Percentiles rank a stretch among this genome's conserved stretches.
Conservation (phyloP, 1,140 invertebrate genomes). For the Rhynchophorus ferrugineus region DNA sequence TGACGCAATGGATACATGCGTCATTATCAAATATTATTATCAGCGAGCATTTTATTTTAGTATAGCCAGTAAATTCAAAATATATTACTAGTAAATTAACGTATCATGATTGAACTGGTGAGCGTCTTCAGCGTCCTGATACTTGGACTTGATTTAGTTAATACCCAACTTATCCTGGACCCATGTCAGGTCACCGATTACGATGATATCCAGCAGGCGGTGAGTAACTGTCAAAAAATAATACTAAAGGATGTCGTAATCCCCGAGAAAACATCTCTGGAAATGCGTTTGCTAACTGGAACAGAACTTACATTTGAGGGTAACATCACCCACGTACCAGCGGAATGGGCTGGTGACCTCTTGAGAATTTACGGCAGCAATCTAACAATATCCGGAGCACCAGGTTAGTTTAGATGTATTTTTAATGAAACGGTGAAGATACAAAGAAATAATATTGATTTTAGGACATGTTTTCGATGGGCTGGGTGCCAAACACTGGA, state of each 20-base stretch:
- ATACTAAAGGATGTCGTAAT: constrained; percentile 10
- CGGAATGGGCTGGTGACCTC: constrained; percentile 12
- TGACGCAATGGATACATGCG: too few species aligned
- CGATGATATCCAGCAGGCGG: constrained; percentile 2
- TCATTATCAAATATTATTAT: too few species aligned
- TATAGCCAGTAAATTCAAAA: too few species aligned
- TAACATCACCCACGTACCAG: constrained; percentile 8
- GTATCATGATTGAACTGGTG: too few species aligned
- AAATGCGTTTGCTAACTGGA: constrained; percentile 9
- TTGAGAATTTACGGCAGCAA: constrained; percentile 5
- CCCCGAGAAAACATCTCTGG: constrained; percentile 5
- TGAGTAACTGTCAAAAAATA: constrained; percentile 4
- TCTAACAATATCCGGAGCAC: constrained; percentile 6
- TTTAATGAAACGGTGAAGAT: neutral
- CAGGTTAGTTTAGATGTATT: constrained; percentile 7
- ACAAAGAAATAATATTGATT: neutral
- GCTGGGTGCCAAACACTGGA: constrained; percentile 13
- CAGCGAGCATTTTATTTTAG: too few species aligned
- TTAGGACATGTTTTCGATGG: constrained; percentile 17
- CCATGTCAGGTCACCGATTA: constrained; percentile 8
- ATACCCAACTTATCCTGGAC: too few species aligned
- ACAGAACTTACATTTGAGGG: constrained; percentile 13
- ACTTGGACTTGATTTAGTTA: too few species aligned
- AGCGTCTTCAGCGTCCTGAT: too few species aligned
- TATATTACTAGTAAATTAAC: too few species aligned